Base-by-base conservation (phyloP, 2,113 vertebrate species). In the Nerophis ophidion region DNA sequence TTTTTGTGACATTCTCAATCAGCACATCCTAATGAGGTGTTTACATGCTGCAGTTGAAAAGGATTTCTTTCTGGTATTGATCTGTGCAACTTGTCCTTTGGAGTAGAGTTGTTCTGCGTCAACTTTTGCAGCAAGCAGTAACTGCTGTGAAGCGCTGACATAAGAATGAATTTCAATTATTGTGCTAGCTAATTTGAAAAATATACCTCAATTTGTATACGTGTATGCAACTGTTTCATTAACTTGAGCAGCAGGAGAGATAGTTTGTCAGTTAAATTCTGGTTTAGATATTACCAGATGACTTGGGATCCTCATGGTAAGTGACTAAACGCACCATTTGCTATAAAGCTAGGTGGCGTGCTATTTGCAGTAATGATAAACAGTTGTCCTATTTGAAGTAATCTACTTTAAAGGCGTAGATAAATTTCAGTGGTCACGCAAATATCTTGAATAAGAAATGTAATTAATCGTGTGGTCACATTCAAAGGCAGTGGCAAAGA, bases 291-390 rank as follows among this genome's bases (percentile, higher is more conserved):
- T 57, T 9, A 60, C 11, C 8, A 50, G 13, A 46, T 58, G 13
- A 44, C 38, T 44, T 59, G 12, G 8, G 46, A 66, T 5, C 11
- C 35, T 61, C 0, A 17, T 35, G 47, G 58, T n/a, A 46, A 65
- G 65, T 71, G 63, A 19, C 61, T 46, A 6, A 3, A 45, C 50
- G 56, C 58, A 3, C 57, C 72, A 64, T 56, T 55, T 65, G 7
- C 38, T 42, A 61, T 34, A 38, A 47, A 48, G 45, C 65, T 46
- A 60, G 33, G 7, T 51, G 49, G 47, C 54, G 19, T 50, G 16
- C 44, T 60, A 9, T 61, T 57, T 58, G 19, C 1, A 54, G 57
- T 53, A 53, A 68, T 56, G 14, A 53, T 34, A 17, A 34, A 48
- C 17, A 26, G 8, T 57, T 19, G 13, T 66, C 16, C 0, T 54